Percentiles rank a stretch among this genome's conserved stretches.
Conservation (phyloP, 2,888 invertebrate species). For the Tenodera sinensis region DNA sequence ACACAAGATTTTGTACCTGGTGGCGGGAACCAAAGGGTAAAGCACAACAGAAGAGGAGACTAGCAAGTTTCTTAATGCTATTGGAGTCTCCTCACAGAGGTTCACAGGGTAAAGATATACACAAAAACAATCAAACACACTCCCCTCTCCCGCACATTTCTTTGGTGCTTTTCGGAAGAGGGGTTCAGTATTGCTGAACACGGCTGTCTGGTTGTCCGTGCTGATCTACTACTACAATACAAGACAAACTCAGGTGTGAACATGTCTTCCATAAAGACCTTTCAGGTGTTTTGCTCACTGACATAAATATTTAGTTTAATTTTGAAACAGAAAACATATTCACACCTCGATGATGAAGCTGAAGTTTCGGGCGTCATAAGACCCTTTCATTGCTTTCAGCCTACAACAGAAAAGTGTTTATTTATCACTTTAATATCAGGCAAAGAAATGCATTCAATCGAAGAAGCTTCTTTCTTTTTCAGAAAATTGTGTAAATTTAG, state of each 20-base stretch:
- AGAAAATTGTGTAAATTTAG: neutral
- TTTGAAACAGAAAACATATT: no score
- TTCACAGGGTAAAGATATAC: neutral
- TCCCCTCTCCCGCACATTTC: neutral
- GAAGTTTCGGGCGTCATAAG: neutral
- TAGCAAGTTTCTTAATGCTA: neutral
- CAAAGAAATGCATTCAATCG: neutral
- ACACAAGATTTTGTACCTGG: slow-evolving; percentile 98
- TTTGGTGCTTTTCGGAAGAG: neutral
- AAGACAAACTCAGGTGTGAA: no score
- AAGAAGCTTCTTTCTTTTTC: neutral
- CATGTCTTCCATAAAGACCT: no score
- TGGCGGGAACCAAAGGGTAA: neutral
- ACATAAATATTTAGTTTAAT: no score
- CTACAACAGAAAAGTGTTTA: neutral
- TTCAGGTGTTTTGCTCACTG: no score
- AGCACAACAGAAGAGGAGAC: neutral
- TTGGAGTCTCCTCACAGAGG: neutral
- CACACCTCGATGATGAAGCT: neutral
- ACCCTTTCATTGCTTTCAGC: neutral
- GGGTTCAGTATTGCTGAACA: neutral
- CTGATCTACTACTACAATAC: neutral
- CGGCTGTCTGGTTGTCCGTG: neutral
- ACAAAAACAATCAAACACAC: neutral
- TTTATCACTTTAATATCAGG: no score